Evolutionary conservation across 2,113 vertebrate species (phyloP), one percentile per base, ranked within the genome.

Genomic region (Rhinichthys klamathensis): DNA sequence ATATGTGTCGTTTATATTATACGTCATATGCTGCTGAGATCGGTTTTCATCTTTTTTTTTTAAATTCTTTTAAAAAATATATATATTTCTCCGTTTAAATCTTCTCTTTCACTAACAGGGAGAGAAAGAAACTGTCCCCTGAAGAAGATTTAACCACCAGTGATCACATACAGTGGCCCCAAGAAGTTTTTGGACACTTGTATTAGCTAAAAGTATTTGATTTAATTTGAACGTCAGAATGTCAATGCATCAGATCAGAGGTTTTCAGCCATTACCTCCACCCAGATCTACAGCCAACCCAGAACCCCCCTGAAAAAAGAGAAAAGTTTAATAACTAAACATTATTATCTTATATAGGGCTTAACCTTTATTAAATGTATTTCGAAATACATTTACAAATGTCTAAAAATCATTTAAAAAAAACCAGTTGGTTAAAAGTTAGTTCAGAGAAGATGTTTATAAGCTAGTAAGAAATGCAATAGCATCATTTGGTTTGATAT

Each of bases 21-120:
- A 35, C 69, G 61, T 60, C 61, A 77, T n/a, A 25, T 27, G 49
- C 49, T 78, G 49, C n/a, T 84, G 58, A 58, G 73, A 18, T 61
- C 35, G 10, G 56, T 6, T 61, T 80, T 83, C 16, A 6, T 44
- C 30, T 21, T 21, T 56, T 8, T 56, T 56, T 41, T 41, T 4
- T 4, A 3, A 38, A 41, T 41, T 41, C 9, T 41, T 41, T 41
- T 9, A 9, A 2, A 41, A 41, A 1, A 41, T 8, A 41, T 41
- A 9, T 41, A 10, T 10, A 41, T 41, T 41, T 41, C 8, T 41
- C 41, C 0, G 8, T 41, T 58, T 12, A 21, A 61, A 3, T 63
- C 54, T 11, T 41, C 49, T 82, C 41, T 27, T 82, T 69, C 41
- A 18, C 1, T 69, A 80, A 18, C 13, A 46, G 30, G 67, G 41